A percentile compares a stretch with the other conserved stretches of the same genome.
phyloP scores from a whole-genome alignment of 2,888 invertebrate species.

The Drosophila neotestacea region DNA sequence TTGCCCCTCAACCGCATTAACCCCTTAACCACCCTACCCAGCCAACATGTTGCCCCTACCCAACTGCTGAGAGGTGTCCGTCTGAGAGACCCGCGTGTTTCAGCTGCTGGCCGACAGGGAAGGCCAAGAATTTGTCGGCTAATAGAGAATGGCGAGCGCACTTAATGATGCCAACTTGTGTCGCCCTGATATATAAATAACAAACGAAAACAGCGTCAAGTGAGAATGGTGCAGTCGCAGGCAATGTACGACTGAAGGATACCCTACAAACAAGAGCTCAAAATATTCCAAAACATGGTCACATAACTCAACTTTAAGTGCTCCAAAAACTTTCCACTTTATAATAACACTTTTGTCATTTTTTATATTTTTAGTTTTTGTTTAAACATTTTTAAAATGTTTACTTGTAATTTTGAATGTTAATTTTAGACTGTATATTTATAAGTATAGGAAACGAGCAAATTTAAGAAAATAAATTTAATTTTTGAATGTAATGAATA shows the following conservation, averaged over 20 bases:
- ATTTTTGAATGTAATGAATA: no score
- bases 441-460: no score
- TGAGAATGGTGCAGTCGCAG: neutral
- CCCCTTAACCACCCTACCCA: neutral
- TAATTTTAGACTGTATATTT: no score
- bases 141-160: constrained; percentile 80
- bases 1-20: neutral
- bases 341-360: no score
- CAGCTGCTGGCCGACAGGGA: constrained; percentile 70
- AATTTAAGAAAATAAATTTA: no score
- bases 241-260: neutral
- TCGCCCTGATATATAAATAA: constrained; percentile 46
- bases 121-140: constrained; percentile 81
- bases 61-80: constrained; percentile 53
- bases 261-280: neutral
- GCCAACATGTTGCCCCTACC: constrained; percentile 2
- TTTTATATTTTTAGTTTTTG: no score
- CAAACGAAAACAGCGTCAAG: constrained; percentile 21
- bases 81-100: constrained; percentile 48
- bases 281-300: no score
- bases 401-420: no score
- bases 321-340: no score
- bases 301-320: no score
- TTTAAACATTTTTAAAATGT: no score
- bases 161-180: constrained; percentile 79